Conservation (phyloP, 2,888 invertebrate species). For the Cosmia pyralina region DNA sequence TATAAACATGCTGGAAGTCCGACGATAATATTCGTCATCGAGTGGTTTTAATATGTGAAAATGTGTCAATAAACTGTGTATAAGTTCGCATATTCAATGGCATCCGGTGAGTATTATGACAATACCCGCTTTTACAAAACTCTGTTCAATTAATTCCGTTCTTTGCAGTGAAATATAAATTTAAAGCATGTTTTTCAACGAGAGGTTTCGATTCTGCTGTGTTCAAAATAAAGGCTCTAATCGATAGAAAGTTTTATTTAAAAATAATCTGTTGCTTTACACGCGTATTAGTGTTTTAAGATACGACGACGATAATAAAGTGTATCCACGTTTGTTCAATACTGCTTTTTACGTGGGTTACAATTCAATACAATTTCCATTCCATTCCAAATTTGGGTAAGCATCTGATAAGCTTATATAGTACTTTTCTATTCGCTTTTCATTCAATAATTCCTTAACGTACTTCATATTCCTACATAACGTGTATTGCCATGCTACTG, state of each 20-base stretch:
- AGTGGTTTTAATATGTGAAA: constrained; percentile 62
- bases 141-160: constrained; percentile 7
- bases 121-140: constrained; percentile 22
- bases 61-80: constrained; percentile 72
- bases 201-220: constrained; percentile 10
- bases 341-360: not conserved
- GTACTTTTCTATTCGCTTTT: constrained; percentile 5
- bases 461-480: not conserved
- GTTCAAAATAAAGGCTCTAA: constrained; percentile 5
- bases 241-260: not conserved
- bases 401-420: constrained; percentile 17
- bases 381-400: not conserved
- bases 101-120: constrained; percentile 71
- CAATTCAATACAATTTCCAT: not conserved
- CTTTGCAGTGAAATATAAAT: constrained; percentile 18
- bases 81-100: constrained; percentile 73
- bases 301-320: constrained; percentile 15
- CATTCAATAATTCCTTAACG: not conserved
- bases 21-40: constrained; percentile 38
- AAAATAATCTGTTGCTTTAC: constrained; percentile 32
- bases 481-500: not conserved
- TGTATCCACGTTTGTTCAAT: constrained; percentile 3
- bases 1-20: constrained; percentile 42
- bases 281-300: constrained; percentile 25
- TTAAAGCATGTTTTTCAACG: not conserved